These are phyloP conservation scores for Drosophila kuntzei DNA, from an alignment of 2,888 invertebrate genomes.

Conservation along the genomic window DNA sequence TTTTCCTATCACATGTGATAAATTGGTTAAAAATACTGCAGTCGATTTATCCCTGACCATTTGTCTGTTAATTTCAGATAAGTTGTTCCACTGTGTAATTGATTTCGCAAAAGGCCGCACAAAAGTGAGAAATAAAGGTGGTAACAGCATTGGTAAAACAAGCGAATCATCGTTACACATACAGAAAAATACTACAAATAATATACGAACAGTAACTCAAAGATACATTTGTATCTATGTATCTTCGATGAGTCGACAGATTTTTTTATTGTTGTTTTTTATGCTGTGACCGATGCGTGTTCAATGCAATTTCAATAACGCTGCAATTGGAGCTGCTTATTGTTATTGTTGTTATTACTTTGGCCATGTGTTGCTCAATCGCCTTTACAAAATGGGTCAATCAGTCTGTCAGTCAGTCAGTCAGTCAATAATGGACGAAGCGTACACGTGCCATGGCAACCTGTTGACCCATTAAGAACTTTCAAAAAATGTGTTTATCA, in stretches of 20 bases:
- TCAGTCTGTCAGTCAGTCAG: constrained; percentile 14
- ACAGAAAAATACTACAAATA: background rate
- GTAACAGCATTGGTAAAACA: constrained; percentile 37
- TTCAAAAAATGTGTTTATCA: constrained; percentile 17
- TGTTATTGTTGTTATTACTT: constrained; percentile 21
- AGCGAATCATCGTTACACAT: constrained; percentile 37
- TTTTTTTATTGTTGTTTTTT: constrained; percentile 2
- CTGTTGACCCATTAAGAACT: constrained; percentile 53
- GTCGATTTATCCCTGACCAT: no score
- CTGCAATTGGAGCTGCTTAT: constrained; percentile 51
- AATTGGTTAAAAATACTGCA: no score
- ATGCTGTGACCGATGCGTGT: constrained; percentile 39
- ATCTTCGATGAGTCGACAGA: constrained; percentile 37
- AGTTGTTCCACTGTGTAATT: constrained; percentile 50
- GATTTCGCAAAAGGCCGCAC: constrained; percentile 60
- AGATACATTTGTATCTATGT: constrained; percentile 25
- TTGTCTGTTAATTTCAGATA: background rate
- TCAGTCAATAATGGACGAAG: constrained; percentile 4
- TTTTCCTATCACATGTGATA: no score
- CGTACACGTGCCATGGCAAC: constrained; percentile 20
- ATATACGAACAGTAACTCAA: background rate
- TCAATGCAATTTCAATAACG: constrained; percentile 69
- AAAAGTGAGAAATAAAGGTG: constrained; percentile 9
- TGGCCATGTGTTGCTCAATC: constrained; percentile 43
- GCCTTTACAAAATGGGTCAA: constrained; percentile 34